Percentiles rank a stretch among this genome's conserved stretches.
These are phyloP conservation scores for Hemaris fuciformis DNA, from an alignment of 2,888 invertebrate species.

Conservation along the genomic window DNA sequence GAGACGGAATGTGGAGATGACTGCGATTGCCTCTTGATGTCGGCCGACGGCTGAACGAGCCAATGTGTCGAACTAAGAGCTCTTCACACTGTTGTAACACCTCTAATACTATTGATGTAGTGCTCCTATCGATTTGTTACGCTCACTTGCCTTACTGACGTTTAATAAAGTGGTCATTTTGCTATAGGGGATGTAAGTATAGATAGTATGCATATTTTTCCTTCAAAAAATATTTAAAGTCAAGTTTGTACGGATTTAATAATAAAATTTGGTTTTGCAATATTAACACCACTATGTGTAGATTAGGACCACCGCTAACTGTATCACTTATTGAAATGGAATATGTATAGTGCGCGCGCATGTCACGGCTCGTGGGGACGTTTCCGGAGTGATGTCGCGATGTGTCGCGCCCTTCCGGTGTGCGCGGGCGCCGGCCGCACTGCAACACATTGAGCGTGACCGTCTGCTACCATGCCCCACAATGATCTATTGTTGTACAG, in stretches of 20 bases:
- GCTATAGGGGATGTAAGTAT: background rate
- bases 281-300: background rate
- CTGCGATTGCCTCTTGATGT: conserved; percentile 58
- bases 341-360: conserved; percentile 50
- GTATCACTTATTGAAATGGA: conserved; percentile 5
- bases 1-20: conserved; percentile 29
- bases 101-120: conserved; percentile 49
- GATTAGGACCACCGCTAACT: background rate
- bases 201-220: no score
- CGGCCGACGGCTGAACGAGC: conserved; percentile 27
- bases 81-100: conserved; percentile 39
- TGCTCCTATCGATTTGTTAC: conserved; percentile 26
- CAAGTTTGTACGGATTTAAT: no score
- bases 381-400: conserved; percentile 62
- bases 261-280: background rate
- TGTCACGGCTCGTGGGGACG: conserved; percentile 70
- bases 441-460: conserved; percentile 60
- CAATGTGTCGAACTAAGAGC: conserved; percentile 27
- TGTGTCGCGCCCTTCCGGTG: conserved; percentile 77
- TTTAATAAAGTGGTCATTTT: background rate
- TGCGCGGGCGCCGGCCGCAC: conserved; percentile 59
- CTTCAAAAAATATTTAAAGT: no score
- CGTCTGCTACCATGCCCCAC: conserved; percentile 43
- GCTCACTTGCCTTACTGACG: background rate
- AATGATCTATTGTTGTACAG: conserved; percentile 64